Conservation (phyloP, 2,113 vertebrate species). For the Marcusenius ussheri region DNA sequence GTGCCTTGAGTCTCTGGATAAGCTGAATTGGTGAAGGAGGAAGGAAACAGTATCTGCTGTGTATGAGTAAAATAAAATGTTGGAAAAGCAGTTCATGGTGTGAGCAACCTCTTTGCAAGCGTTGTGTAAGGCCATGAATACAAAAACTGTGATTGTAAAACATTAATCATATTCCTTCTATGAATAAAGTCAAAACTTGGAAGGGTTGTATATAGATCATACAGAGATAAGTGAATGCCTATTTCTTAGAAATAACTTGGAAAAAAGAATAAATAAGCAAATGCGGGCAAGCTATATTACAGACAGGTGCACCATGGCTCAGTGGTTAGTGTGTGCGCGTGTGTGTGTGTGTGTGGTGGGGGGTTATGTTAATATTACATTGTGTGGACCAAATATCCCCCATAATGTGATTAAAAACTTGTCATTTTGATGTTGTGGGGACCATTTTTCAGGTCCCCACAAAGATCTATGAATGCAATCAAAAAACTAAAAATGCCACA, state of each 20-base stretch:
- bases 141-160: neutral
- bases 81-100: neutral
- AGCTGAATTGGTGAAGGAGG: neutral
- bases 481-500: too few relatives aligned
- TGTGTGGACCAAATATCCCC: too few relatives aligned
- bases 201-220: neutral
- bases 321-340: neutral
- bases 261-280: neutral
- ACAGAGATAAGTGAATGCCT: neutral
- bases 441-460: too few relatives aligned
- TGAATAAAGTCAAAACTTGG: neutral
- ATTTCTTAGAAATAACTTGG: neutral
- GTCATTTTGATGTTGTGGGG: too few relatives aligned
- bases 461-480: too few relatives aligned
- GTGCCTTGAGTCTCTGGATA: conserved; percentile 16
- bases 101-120: neutral
- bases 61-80: neutral
- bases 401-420: too few relatives aligned
- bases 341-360: neutral
- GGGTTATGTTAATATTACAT: too few relatives aligned
- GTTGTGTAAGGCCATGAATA: neutral
- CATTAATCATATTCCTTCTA: neutral
- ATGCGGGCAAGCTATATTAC: neutral
- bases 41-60: neutral
- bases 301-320: neutral